These are phyloP conservation scores for Epizoanthus ramosus DNA, from an alignment of 92 coral and sea anemone species.

Conservation along the genomic window DNA sequence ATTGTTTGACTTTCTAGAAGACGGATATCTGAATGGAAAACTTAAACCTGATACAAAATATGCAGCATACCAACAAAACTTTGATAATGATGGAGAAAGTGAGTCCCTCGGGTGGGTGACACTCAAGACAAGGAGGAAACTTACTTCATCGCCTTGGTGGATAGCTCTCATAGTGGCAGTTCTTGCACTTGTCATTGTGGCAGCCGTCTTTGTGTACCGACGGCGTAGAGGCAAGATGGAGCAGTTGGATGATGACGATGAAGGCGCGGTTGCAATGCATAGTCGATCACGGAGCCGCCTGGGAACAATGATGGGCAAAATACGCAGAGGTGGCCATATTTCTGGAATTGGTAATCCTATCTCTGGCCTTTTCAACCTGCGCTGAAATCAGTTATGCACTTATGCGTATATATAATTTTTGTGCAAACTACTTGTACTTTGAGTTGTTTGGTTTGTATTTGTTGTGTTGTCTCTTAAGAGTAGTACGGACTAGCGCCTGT, in stretches of 20 bases:
- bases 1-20: neutral
- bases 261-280: constrained; percentile 12
- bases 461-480: too few species aligned
- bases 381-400: neutral
- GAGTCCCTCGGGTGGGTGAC: constrained; percentile 31
- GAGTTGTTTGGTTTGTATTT: neutral
- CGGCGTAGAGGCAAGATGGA: neutral
- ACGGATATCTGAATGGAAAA: neutral
- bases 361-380: neutral
- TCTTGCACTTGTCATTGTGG: neutral
- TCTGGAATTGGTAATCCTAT: constrained; percentile 39
- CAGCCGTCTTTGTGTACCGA: constrained; percentile 8
- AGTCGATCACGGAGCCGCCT: constrained; percentile 21
- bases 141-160: neutral
- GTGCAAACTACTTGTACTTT: neutral
- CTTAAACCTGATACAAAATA: neutral
- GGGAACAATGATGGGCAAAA: constrained; percentile 28
- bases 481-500: too few species aligned
- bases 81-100: neutral
- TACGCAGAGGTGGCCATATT: constrained; percentile 36
- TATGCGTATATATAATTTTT: neutral
- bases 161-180: neutral
- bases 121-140: neutral
- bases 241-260: constrained; percentile 11
- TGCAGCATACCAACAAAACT: constrained; percentile 2